Percentiles rank a stretch among this genome's conserved stretches.
Conservation (phyloP, 1,140 invertebrate genomes). For the Scylla paramamosain region DNA sequence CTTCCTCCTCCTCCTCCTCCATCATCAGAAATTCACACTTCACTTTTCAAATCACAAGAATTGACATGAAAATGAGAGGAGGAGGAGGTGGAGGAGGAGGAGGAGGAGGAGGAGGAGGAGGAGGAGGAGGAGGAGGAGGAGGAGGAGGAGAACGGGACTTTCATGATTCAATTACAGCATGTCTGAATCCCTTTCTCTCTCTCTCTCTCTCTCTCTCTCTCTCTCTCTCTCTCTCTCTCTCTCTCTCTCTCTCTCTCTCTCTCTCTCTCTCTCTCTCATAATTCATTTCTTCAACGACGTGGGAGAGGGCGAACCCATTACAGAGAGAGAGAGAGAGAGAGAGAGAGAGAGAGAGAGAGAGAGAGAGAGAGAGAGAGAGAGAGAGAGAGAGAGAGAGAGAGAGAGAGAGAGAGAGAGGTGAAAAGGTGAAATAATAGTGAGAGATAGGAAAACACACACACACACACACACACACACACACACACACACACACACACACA, state of each 20-base stretch:
- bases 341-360: slow-evolving; percentile 34
- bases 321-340: not conserved
- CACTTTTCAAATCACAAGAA: not conserved
- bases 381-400: not conserved
- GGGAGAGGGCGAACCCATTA: not conserved
- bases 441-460: not conserved
- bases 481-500: no score
- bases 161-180: no score
- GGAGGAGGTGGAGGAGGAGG: no score
- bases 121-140: no score
- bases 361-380: not conserved
- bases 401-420: not conserved
- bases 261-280: not conserved
- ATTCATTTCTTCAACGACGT: not conserved
- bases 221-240: not conserved
- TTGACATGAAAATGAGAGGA: no score
- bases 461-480: no score
- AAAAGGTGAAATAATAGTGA: not conserved
- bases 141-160: no score
- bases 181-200: not conserved
- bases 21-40: not conserved
- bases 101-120: no score
- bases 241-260: not conserved
- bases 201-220: not conserved
- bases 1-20: not conserved